Evolutionary conservation across 2,797 vertebrate genomes (phyloP), one percentile per base, ranked within the genome.

Genomic region (Dromococcyx pavoninus): DNA sequence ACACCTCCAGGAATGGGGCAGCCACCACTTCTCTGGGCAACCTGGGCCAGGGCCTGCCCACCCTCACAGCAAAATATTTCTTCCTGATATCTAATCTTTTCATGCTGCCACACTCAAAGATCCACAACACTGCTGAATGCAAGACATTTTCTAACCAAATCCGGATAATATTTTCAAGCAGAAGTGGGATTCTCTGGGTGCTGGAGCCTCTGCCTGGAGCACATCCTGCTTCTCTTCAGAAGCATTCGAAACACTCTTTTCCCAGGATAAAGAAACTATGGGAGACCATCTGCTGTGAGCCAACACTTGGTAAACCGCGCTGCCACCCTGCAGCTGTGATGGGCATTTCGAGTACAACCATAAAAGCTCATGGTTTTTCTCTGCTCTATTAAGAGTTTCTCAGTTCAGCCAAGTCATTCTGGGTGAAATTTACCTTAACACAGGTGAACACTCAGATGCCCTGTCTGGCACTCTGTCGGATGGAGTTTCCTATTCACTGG

Each of bases 401-500:
- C 8, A 58, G 35, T n/a, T 60, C 10, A 67, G 39, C n/a, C 39
- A 86, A 37, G 22, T 6, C 3, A 21, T 44, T 74, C 7, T 27
- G 46, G 48, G 75, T 86, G 43, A 35, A 30, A 93, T 96, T 96
- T 94, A 99, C 99, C 96, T 98, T 95, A 10, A 98, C 33, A 54
- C 98, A 98, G n/a, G 94, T 97, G 83, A 98, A 96, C 56, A 97
- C 97, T 99, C 89, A 98, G 96, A n/a, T 98, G 98, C 77, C 98
- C 98, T 5, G 88, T 97, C 73, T 98, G 98, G 95, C 99, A 99
- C 32, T 99, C 98, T 1, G 95, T 98, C 2, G 99, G 98, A 57
- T 95, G 94, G 84, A 99, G 98, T 97, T 98, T 99, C 96, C 98
- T 98, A 30, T 98, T 99, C 17, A 79, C 74, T 24, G 98, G 88